Evolutionary conservation across 2,888 invertebrate species (phyloP).

Genomic region (Didymodactylos carnosus): DNA sequence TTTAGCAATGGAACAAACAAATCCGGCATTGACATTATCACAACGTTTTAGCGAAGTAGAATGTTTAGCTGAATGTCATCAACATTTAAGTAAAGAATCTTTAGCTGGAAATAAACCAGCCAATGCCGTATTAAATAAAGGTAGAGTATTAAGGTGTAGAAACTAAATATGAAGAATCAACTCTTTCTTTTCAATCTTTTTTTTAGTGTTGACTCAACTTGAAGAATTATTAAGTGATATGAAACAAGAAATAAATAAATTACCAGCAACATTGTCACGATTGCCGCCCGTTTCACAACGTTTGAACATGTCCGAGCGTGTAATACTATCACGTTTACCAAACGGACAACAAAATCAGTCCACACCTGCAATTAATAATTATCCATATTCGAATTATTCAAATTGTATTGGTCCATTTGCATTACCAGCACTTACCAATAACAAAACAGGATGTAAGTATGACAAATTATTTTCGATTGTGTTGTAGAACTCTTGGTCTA

Average conservation of each 20-base stretch:
- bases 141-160: no score
- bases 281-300: constrained; percentile 94
- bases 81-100: constrained; percentile 78
- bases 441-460: not conserved
- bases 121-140: constrained; percentile 87
- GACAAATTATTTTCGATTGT: no score
- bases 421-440: not conserved
- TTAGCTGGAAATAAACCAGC: constrained; percentile 74
- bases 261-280: constrained; percentile 87
- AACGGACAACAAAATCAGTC: not conserved
- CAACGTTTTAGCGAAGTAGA: constrained; percentile 51
- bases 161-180: no score
- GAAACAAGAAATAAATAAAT: constrained; percentile 92
- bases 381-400: not conserved
- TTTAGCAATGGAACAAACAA: constrained; percentile 46
- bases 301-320: constrained; percentile 86
- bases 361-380: not conserved
- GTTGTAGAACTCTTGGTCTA: no score
- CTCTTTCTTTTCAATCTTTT: no score
- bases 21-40: constrained; percentile 90
- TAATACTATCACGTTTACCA: constrained; percentile 23
- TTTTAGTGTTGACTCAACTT: constrained; percentile 73
- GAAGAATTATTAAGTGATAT: constrained; percentile 95
- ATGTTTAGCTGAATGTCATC: constrained; percentile 90
- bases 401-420: constrained; percentile 1